Percentiles rank a stretch among this genome's conserved stretches.
Evolutionary conservation across 2,888 invertebrate genomes (phyloP).

Genomic region (Lithophane ornitopus): DNA sequence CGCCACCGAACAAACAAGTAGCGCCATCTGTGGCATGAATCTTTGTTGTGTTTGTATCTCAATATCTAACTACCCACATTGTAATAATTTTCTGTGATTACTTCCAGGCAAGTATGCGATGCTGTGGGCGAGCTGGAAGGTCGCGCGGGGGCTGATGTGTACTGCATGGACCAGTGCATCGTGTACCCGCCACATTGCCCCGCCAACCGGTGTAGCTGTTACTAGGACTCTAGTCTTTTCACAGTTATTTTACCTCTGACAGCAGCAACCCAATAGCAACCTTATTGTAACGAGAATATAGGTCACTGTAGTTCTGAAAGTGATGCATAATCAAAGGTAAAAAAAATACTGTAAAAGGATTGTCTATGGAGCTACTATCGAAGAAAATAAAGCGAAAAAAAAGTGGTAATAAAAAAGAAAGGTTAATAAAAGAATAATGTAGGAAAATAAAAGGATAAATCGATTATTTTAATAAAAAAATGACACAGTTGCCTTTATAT

Average conservation of each 20-base stretch:
- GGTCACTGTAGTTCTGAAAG: background rate
- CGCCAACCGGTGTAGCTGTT: constrained; percentile 93
- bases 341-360: background rate
- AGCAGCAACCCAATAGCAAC: background rate
- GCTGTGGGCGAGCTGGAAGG: constrained; percentile 94
- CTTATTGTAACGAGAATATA: background rate
- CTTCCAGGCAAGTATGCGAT: constrained; percentile 94
- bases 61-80: constrained; percentile 1
- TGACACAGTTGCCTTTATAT: constrained; percentile 5
- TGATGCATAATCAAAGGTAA: background rate
- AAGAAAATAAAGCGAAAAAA: background rate
- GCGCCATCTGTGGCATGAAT: constrained; percentile 17
- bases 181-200: constrained; percentile 94
- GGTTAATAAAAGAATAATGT: background rate
- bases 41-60: constrained; percentile 3
- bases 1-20: background rate
- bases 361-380: background rate
- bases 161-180: constrained; percentile 96
- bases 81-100: background rate
- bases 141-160: constrained; percentile 94
- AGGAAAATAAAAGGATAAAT: background rate
- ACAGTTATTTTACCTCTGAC: background rate
- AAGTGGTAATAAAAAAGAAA: background rate
- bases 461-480: too few species aligned
- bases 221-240: constrained; percentile 79